Percentiles rank a stretch among this genome's conserved stretches.
These are phyloP conservation scores for Drosophila novamexicana DNA, from an alignment of 1,140 invertebrate genomes.

Conservation along the genomic window DNA sequence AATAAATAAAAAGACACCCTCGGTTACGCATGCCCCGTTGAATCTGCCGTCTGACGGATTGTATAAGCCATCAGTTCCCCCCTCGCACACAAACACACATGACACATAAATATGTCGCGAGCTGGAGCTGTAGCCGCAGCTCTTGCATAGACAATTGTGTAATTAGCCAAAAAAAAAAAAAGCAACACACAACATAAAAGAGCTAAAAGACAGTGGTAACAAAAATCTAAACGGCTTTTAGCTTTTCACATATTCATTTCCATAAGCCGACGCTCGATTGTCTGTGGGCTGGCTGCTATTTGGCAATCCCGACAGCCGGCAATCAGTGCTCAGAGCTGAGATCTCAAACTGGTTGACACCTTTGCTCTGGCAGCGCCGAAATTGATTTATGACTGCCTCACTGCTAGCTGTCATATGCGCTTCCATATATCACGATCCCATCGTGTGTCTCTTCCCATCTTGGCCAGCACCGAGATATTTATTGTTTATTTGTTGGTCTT, in stretches of 20 bases:
- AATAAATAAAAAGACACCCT: conserved; percentile 44
- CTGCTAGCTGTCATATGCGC: conserved; percentile 42
- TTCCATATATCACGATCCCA: conserved; percentile 39
- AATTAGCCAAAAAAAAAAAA: conserved; percentile 64
- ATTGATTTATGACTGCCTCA: conserved; percentile 64
- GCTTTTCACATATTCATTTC: conserved; percentile 49
- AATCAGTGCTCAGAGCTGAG: conserved; percentile 14
- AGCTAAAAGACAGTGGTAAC: conserved; percentile 20
- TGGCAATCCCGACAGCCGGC: conserved; percentile 44
- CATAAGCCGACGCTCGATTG: conserved; percentile 47
- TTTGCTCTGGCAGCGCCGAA: conserved; percentile 32
- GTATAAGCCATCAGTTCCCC: conserved; percentile 56
- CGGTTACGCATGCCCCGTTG: conserved; percentile 67
- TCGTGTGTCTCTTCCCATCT: not conserved
- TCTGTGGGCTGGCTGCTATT: conserved; percentile 28
- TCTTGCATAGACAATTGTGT: conserved; percentile 73
- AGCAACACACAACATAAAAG: conserved; percentile 13
- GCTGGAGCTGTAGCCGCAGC: conserved; percentile 1
- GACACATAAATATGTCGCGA: conserved; percentile 59
- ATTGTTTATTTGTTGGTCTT: conserved; percentile 15
- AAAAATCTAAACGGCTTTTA: conserved; percentile 63
- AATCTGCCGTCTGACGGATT: conserved; percentile 36
- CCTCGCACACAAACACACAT: conserved; percentile 12
- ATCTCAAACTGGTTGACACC: conserved; percentile 44
- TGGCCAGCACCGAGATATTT: conserved; percentile 8